phyloP scores from a whole-genome alignment of 30 jellyfish, hydroid and myxozoan species.

The Hydractinia echinata region DNA sequence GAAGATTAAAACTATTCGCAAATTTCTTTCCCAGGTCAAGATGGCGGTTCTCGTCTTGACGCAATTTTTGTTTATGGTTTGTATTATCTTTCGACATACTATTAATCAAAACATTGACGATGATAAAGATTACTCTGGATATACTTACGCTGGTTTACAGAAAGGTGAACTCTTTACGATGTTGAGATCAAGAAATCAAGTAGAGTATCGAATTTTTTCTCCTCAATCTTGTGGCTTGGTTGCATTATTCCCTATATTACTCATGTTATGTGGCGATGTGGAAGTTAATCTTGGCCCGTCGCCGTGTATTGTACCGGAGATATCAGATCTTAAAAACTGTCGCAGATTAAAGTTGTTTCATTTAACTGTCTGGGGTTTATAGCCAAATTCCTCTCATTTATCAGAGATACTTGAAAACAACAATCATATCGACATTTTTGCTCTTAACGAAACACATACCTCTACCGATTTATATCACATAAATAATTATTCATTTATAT shows the following conservation, averaged over 20 bases:
- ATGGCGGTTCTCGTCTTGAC: no score
- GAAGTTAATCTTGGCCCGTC: constrained; percentile 2
- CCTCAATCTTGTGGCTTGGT: constrained; percentile 1
- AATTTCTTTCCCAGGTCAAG: no score
- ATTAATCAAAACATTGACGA: no score
- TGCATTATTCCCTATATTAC: neutral
- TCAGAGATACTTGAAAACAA: constrained; percentile 4
- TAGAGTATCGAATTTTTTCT: neutral
- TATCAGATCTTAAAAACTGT: neutral
- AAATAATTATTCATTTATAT: neutral
- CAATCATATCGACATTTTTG: constrained; percentile 1
- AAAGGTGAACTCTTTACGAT: neutral
- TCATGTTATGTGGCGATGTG: neutral
- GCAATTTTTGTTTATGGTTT: no score
- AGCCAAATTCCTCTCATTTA: constrained; percentile 1
- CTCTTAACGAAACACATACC: constrained; percentile 6
- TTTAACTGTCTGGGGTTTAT: neutral
- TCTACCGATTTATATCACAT: constrained; percentile 5
- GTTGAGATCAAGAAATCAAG: neutral
- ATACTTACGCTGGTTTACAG: neutral
- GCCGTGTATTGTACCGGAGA: constrained; percentile 1
- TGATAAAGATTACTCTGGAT: neutral
- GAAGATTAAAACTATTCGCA: no score
- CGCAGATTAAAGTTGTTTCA: neutral
- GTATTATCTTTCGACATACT: no score